Base-by-base conservation (phyloP, 2,888 invertebrate species). In the Eupithecia dodoneata region DNA sequence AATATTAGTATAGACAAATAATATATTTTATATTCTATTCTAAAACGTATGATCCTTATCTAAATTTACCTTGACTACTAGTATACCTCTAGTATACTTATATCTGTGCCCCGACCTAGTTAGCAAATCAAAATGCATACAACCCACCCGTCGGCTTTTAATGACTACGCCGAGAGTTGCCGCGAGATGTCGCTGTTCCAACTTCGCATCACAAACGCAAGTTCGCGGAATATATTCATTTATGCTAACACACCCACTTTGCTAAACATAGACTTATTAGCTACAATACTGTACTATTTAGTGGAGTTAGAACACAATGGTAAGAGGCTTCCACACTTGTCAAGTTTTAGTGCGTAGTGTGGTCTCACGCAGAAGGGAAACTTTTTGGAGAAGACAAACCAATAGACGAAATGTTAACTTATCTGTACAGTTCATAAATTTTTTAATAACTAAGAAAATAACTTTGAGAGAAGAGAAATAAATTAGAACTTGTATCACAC, bases 201-300 rank as follows among this genome's bases (percentile, higher is more conserved):
- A 66, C 42, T 66, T 42, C 15, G 9, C 69, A 13, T 49, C 18
- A 63, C 70, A 63, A 49, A 49, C 73, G 42, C 18, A 76, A 73
- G 63, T 74, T 77, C 15, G 44, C 30, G 49, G 13, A 47, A 70
- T 73, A 44, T 76, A 77, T 72, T 73, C 75, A 77, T 73, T 73
- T 75, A 79, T 79, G 77, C 79, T 75, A 79, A 73, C 76, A 79
- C 71, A 74, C 71, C 72, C 75, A 71, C 74, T 76, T 75, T 71
- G 59, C 75, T 74, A 73, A 78, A 74, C 79, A 76, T 71, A 71
- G 70, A 45, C 74, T 73, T 78, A 78, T 81, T 76, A 79, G 77
- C 73, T 79, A 79, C 79, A 76, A 81, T 79, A 78, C 75, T 52
- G 67, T 80, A 78, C 71, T 76, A 80, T 78, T 80, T 81, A 82